Percentiles rank a stretch among this genome's conserved stretches.
Conservation (phyloP, 2,113 vertebrate genomes). For the Sceloporus undulatus region DNA sequence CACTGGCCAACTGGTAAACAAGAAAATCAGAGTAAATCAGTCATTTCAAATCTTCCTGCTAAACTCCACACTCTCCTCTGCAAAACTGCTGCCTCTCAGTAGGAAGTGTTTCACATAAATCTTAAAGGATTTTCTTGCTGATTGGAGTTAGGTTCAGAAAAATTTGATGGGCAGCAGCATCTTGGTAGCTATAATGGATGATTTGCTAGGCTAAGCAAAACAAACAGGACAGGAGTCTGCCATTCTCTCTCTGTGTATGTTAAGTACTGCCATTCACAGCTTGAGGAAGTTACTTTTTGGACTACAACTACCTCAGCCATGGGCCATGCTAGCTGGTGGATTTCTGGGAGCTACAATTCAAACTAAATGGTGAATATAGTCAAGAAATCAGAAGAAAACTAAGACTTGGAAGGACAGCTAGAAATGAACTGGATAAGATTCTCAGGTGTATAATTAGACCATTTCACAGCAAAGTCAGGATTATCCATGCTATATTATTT, state of each 20-base stretch:
- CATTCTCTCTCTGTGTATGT: not conserved
- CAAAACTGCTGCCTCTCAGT: slow-evolving; percentile 55
- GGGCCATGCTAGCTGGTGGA: too few species aligned
- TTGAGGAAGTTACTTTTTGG: too few species aligned
- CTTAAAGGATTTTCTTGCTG: slow-evolving; percentile 56
- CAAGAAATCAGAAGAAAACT: too few species aligned
- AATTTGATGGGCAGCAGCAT: slow-evolving; percentile 47
- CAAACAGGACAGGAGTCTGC: not conserved
- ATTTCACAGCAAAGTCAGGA: too few species aligned
- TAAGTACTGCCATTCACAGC: too few species aligned
- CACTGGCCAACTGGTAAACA: slow-evolving; percentile 65
- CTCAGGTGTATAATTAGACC: too few species aligned
- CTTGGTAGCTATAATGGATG: slow-evolving; percentile 42
- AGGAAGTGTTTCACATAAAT: slow-evolving; percentile 58
- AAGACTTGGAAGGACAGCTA: too few species aligned
- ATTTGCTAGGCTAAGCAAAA: slow-evolving; percentile 59
- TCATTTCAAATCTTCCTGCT: slow-evolving; percentile 74
- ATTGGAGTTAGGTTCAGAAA: slow-evolving; percentile 40
- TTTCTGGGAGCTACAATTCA: too few species aligned
- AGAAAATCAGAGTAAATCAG: slow-evolving; percentile 65
- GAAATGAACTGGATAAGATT: too few species aligned
- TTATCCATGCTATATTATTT: too few species aligned
- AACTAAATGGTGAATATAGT: too few species aligned
- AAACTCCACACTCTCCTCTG: slow-evolving; percentile 57
- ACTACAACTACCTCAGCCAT: too few species aligned